Conservation (phyloP, 2,113 vertebrate genomes). For the Abramis brama region DNA sequence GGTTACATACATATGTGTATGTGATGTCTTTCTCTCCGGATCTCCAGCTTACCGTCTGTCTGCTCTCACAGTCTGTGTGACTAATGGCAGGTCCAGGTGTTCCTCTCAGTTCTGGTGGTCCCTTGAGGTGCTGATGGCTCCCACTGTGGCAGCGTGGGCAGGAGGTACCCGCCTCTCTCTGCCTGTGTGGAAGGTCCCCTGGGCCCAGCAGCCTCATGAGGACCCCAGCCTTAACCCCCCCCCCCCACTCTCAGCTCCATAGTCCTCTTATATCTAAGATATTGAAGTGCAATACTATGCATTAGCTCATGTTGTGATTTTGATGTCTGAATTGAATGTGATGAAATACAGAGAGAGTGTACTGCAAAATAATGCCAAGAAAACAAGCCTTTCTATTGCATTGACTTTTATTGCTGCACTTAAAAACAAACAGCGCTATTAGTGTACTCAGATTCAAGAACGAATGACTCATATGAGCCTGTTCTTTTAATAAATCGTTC, state of each 20-base stretch:
- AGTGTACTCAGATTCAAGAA: neutral
- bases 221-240: constrained; percentile 57
- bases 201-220: constrained; percentile 60
- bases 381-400: neutral
- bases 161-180: constrained; percentile 77
- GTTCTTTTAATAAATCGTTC: constrained; percentile 1
- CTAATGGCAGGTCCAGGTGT: constrained; percentile 84
- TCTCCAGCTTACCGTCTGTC: constrained; percentile 73
- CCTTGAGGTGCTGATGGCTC: constrained; percentile 67
- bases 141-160: constrained; percentile 65
- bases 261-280: neutral
- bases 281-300: neutral
- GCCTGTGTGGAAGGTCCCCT: constrained; percentile 59
- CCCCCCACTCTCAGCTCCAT: constrained; percentile 51
- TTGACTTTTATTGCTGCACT: neutral
- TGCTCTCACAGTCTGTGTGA: constrained; percentile 76
- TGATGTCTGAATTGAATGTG: neutral
- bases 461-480: neutral
- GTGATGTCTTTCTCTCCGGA: constrained; percentile 63
- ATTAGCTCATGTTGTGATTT: neutral
- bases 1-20: constrained; percentile 18
- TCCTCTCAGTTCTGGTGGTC: constrained; percentile 73
- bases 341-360: neutral
- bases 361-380: neutral
- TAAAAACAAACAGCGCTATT: neutral